Conservation (phyloP, 2,797 vertebrate genomes). For the Micropoecilia bifurca region DNA sequence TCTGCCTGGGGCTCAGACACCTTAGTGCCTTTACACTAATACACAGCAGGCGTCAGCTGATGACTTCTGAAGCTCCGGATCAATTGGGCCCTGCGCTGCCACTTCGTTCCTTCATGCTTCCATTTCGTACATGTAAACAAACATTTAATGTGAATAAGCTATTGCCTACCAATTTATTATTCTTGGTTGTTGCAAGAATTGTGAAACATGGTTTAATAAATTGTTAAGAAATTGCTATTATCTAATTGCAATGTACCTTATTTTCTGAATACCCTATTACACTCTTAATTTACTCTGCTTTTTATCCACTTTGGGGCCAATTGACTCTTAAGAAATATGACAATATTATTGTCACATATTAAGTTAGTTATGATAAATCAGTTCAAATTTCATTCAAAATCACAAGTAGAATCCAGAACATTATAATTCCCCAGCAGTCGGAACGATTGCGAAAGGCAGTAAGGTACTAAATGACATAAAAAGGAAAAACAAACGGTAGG, state of each 20-base stretch:
- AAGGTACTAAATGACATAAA: neutral
- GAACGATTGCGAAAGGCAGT: neutral
- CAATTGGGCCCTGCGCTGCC: neutral
- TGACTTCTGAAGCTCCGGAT: neutral
- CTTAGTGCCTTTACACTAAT: conserved; percentile 65
- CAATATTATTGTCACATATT: too few species aligned
- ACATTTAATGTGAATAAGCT: neutral
- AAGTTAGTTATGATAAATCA: too few species aligned
- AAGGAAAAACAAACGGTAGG: neutral
- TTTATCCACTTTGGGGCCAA: neutral
- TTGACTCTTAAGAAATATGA: neutral
- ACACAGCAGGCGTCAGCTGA: conserved; percentile 4
- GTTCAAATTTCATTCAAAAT: neutral
- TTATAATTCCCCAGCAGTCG: neutral
- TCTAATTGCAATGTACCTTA: too few species aligned
- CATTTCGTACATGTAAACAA: neutral
- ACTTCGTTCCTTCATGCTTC: neutral
- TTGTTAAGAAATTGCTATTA: neutral
- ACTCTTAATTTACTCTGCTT: neutral
- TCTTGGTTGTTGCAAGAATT: neutral
- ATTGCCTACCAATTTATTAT: neutral
- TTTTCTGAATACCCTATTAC: neutral
- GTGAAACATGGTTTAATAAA: neutral
- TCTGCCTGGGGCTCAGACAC: conserved; percentile 53
- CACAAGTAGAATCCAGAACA: neutral